Evolutionary conservation across 2,113 vertebrate species (phyloP).

Genomic region (Ciconia boyciana): DNA sequence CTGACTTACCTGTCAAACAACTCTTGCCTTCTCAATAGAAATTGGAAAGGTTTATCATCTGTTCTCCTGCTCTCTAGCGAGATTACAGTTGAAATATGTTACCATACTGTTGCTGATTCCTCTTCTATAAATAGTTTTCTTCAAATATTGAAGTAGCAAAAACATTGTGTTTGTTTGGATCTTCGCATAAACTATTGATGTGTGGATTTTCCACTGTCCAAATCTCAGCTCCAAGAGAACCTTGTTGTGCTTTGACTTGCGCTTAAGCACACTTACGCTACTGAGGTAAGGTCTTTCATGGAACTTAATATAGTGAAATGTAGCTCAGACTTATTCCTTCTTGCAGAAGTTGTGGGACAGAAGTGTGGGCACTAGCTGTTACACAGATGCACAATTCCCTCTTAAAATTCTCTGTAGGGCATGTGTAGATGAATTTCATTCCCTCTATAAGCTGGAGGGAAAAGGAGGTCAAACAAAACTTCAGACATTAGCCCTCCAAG

Average conservation of each 20-base stretch:
- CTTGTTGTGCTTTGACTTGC: not conserved
- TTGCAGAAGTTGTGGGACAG: not conserved
- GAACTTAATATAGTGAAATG: not conserved
- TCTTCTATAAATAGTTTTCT: not conserved
- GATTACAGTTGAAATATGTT: not conserved
- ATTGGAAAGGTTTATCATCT: not conserved
- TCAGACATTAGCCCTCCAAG: not conserved
- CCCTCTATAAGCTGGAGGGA: not conserved
- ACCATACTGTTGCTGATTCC: not conserved
- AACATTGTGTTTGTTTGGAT: not conserved
- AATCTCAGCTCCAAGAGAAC: not conserved
- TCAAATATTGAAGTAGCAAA: not conserved
- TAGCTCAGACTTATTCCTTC: not conserved
- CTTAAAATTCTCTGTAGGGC: not conserved
- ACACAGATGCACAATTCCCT: not conserved
- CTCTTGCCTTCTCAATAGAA: not conserved
- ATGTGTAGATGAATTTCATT: not conserved
- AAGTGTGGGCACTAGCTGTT: fast-evolving
- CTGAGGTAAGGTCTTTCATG: not conserved
- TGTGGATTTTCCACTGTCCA: not conserved
- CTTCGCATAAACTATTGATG: not conserved
- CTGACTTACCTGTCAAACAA: not conserved
- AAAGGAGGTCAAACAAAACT: not conserved
- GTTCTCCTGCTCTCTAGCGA: not conserved
- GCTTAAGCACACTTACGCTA: not conserved